Conservation (phyloP, 2,113 vertebrate species). For the Muntiacus muntjak region DNA sequence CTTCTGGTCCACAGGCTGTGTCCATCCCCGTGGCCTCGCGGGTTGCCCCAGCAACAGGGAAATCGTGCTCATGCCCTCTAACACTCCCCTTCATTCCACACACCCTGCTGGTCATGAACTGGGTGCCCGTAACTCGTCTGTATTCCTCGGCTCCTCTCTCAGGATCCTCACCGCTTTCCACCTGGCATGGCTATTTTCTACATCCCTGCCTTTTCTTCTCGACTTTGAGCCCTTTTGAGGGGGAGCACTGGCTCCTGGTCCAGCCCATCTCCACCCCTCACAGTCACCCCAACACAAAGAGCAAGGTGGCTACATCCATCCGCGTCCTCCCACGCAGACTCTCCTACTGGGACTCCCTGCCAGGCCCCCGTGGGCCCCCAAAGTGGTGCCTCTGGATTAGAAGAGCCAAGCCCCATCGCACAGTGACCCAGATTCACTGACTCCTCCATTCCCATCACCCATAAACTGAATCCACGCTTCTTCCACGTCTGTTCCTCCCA, state of each 20-base stretch:
- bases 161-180: background rate
- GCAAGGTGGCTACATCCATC: background rate
- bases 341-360: background rate
- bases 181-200: background rate
- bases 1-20: no score
- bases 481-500: background rate
- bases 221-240: background rate
- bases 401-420: background rate
- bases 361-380: no score
- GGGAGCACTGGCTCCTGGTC: accelerated
- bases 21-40: accelerated
- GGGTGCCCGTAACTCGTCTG: background rate
- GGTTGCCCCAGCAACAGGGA: no score
- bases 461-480: background rate
- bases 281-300: background rate
- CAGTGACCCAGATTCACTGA: background rate
- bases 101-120: background rate
- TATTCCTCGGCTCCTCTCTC: background rate
- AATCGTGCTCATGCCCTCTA: accelerated
- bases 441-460: background rate
- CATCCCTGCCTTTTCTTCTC: background rate
- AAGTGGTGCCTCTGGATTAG: background rate
- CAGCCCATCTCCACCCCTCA: background rate
- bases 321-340: background rate
- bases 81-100: background rate